Conservation (phyloP, 2,113 vertebrate genomes). For the Nanorana parkeri region DNA sequence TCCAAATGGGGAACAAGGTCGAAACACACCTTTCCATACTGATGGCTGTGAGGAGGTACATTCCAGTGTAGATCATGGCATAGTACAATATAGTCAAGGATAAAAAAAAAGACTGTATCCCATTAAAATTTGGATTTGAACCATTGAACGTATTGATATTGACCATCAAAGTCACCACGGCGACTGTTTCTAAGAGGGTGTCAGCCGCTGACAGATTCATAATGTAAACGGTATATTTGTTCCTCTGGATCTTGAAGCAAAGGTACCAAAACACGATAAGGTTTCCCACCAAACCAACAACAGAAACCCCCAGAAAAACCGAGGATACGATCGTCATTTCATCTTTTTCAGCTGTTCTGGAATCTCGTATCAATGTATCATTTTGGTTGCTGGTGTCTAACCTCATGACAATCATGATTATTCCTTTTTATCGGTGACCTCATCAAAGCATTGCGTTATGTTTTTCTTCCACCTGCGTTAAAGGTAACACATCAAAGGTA, state of each 20-base stretch:
- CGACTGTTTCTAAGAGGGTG: neutral
- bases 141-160: neutral
- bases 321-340: neutral
- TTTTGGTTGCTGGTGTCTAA: no score
- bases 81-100: constrained; percentile 20
- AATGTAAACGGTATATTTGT: no score
- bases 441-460: no score
- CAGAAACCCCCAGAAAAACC: neutral
- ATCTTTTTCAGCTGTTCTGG: no score
- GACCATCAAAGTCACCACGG: neutral
- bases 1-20: constrained; percentile 60
- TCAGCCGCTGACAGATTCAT: constrained; percentile 10
- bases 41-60: constrained; percentile 60
- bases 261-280: constrained; percentile 19
- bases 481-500: no score
- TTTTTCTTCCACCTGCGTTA: no score
- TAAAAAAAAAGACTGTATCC: rapidly evolving
- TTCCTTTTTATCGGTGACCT: no score
- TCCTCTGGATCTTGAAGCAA: neutral
- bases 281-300: constrained; percentile 14
- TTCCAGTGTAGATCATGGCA: constrained; percentile 22
- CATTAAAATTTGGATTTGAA: neutral
- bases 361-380: no score
- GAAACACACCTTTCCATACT: constrained; percentile 57
- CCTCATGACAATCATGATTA: no score